Evolutionary conservation across 2,113 vertebrate genomes (phyloP).

Genomic region (Loxodonta africana): DNA sequence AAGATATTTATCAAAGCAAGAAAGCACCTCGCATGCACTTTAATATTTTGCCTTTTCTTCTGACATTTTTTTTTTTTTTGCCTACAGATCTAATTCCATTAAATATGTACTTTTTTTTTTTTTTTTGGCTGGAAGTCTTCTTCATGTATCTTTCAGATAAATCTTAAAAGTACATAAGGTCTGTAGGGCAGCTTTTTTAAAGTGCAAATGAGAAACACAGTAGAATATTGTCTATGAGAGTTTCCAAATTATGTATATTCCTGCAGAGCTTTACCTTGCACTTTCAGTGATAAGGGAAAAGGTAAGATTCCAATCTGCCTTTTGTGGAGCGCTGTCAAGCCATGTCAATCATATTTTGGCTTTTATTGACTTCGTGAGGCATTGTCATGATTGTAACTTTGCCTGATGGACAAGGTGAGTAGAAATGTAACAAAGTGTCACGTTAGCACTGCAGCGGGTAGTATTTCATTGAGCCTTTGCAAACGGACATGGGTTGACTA

Average conservation of each 20-base stretch:
- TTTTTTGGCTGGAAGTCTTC: constrained; percentile 87
- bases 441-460: constrained; percentile 24
- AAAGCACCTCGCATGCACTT: constrained; percentile 88
- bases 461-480: background rate
- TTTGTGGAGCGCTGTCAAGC: constrained; percentile 83
- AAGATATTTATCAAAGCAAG: constrained; percentile 93
- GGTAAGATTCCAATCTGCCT: constrained; percentile 81
- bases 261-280: constrained; percentile 88
- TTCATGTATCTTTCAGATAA: constrained; percentile 93
- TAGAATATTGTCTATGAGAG: constrained; percentile 89
- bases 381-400: constrained; percentile 77
- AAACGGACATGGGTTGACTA: constrained; percentile 67
- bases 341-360: constrained; percentile 85
- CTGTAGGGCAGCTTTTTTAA: constrained; percentile 91
- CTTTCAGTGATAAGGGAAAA: constrained; percentile 86
- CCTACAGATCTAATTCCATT: constrained; percentile 92
- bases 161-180: constrained; percentile 93
- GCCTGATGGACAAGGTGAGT: constrained; percentile 59
- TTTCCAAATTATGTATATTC: constrained; percentile 93
- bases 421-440: constrained; percentile 66
- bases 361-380: constrained; percentile 86
- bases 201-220: constrained; percentile 92
- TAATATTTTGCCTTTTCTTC: constrained; percentile 91
- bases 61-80: constrained; percentile 90
- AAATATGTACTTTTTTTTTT: constrained; percentile 92